Base-by-base conservation (phyloP, 2,888 invertebrate species). In the Acronicta psi region DNA sequence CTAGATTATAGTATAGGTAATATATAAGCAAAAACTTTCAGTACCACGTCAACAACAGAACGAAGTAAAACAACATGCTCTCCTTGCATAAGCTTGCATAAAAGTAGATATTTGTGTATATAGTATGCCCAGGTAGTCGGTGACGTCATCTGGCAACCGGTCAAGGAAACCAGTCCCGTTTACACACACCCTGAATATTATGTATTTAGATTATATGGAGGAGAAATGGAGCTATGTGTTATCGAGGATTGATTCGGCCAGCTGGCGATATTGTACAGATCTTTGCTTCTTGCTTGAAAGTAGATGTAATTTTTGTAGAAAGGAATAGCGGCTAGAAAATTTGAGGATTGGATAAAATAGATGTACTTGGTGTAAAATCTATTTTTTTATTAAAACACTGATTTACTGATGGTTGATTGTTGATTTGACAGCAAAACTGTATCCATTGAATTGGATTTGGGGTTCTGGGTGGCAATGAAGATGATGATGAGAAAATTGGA, bases 111-210 rank as follows among this genome's bases (percentile, higher is more conserved):
- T 46, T 50, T 16, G 38, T 38, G 16, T 25, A 25, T 9, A 34
- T 47, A 47, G 37, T 47, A 25, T 40, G 42, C 52, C 17, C 58
- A 42, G 37, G 51, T 46, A 29, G 59, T 25, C n/a, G 16, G 47
- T 74, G 74, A 74, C 74, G 76, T 74, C 74, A 74, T 37, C 5
- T 1, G 5, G 8, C 14, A 62, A 73, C 73, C 66, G 76, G 73
- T 58, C 61, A 59, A 36, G 59, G 51, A 73, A 75, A 75, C 73
- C 68, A 60, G 75, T 74, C 68, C 69, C 59, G 52, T 62, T 69
- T 61, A 58, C 53, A 59, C 54, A 57, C 42, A 65, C 49, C 55
- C 65, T 73, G 69, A 63, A 55, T 20, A 41, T 41, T 16, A 43
- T 43, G 14, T 59, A 57, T 61, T 43, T 46, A 56, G 31, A 14